A percentile compares a stretch with the other conserved stretches of the same genome.
Evolutionary conservation across 2,888 invertebrate genomes (phyloP).

Genomic region (Drosophila acutilabella): DNA sequence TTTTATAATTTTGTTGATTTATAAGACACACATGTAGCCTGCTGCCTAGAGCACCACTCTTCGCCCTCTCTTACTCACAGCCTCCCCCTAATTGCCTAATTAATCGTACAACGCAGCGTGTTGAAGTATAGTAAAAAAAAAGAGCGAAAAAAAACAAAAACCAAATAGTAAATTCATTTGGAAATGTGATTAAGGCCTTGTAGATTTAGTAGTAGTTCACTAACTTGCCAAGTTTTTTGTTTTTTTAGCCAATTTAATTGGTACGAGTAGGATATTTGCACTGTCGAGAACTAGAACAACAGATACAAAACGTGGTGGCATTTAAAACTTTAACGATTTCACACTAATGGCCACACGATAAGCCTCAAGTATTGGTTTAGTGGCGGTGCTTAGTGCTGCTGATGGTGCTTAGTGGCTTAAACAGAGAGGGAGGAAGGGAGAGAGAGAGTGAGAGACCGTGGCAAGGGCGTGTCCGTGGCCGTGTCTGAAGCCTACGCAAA

Average conservation of each 20-base stretch:
- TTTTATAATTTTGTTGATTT: conserved; percentile 69
- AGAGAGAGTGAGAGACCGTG: neutral
- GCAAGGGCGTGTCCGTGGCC: conserved; percentile 51
- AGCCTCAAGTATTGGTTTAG: conserved; percentile 29
- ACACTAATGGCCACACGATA: conserved; percentile 76
- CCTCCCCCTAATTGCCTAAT: conserved; percentile 64
- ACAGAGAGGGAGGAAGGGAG: too few relatives aligned
- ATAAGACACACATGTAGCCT: conserved; percentile 28
- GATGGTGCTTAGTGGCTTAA: conserved; percentile 4
- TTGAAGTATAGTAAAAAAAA: conserved; percentile 12
- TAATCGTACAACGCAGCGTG: conserved; percentile 53
- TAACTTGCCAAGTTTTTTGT: conserved; percentile 29
- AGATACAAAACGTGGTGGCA: conserved; percentile 73
- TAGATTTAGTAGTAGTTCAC: conserved; percentile 31
- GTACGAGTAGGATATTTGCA: conserved; percentile 65
- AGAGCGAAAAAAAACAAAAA: neutral
- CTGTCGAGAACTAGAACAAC: conserved; percentile 52
- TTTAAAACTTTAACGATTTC: conserved; percentile 78
- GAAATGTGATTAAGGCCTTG: conserved; percentile 63
- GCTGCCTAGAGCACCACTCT: neutral
- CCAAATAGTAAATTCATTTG: conserved; percentile 20
- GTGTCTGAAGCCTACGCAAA: conserved; percentile 61
- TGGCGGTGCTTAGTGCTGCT: neutral
- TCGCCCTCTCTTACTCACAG: neutral
- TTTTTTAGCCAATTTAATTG: conserved; percentile 67